phyloP scores from a whole-genome alignment of 2,797 vertebrate genomes.

The Anabas testudineus region DNA sequence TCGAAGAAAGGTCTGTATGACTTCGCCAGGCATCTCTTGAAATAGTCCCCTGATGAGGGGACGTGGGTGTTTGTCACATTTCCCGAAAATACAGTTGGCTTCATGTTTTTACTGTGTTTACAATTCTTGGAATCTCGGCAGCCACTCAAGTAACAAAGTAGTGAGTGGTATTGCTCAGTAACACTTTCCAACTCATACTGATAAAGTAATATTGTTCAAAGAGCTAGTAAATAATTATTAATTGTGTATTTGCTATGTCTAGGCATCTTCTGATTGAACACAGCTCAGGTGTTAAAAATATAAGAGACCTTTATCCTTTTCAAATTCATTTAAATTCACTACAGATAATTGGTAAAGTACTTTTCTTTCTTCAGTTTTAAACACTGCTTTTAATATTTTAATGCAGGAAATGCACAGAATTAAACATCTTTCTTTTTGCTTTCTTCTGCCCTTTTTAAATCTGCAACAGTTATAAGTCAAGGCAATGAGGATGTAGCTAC shows the following conservation, averaged over 20 bases:
- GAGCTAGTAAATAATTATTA: neutral
- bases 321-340: slow-evolving; percentile 10
- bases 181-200: neutral
- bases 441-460: neutral
- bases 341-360: neutral
- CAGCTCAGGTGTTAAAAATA: slow-evolving; percentile 1
- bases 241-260: neutral
- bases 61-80: too few species aligned
- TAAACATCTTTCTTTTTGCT: neutral
- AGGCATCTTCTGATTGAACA: slow-evolving; percentile 1
- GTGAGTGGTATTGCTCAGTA: neutral
- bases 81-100: too few species aligned
- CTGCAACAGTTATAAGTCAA: slow-evolving; percentile 16
- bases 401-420: neutral
- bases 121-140: neutral
- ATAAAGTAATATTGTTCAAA: neutral
- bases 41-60: too few species aligned
- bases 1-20: too few species aligned
- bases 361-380: slow-evolving; percentile 8
- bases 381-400: neutral
- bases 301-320: neutral
- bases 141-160: neutral
- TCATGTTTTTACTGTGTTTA: too few species aligned
- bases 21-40: too few species aligned
- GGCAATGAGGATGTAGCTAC: neutral